Evolutionary conservation across 2,888 invertebrate species (phyloP), one percentile per base, ranked within the genome.

Genomic region (Calameuta pallipes): DNA sequence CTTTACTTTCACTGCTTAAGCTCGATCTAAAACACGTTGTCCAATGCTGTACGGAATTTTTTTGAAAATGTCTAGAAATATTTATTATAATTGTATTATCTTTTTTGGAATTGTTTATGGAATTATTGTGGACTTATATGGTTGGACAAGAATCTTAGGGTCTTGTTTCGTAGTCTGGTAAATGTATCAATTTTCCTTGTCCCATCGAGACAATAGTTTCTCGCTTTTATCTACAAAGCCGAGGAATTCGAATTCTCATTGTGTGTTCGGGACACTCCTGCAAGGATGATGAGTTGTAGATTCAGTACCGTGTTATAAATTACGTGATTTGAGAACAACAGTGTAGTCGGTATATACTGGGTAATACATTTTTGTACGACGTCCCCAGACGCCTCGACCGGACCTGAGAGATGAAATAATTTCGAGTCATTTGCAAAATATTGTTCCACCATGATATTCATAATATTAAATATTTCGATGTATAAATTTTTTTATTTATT

Each of bases 1-100:
- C 83, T 84, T 85, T 87, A 88, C 88, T 88, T 88, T 88, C 88
- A 88, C 88, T 87, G 84, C 74, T 70, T 78, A 81, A 80, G 70
- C 37, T 30, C 75, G 75, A 80, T 76, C 78, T 41, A 30, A 71
- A 56, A 69, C 12, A 34, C 71, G 74, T 79, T 74, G 79, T 79
- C 79, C 76, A 73, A 35, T 73, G 69, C 9, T 13, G 71, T 33
- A 23, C 4, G 73, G 23, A 23, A 56, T 56, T 23, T 56, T 56
- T 56, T 56, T 56, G 56, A 56, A 56, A 56, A 56, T 56, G 2
- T 56, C 23, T 23, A 15, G 23, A 56, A 56, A 56, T 56, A 23
- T 23, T 56, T 6, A 23, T 56, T 23, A 23, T 1, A 23, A 9
- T 56, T 23, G 0, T 15, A 56, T 56, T 9, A 23, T 56, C 1